These are phyloP conservation scores for Oreortyx pictus DNA, from an alignment of 2,797 vertebrate genomes.

Conservation along the genomic window DNA sequence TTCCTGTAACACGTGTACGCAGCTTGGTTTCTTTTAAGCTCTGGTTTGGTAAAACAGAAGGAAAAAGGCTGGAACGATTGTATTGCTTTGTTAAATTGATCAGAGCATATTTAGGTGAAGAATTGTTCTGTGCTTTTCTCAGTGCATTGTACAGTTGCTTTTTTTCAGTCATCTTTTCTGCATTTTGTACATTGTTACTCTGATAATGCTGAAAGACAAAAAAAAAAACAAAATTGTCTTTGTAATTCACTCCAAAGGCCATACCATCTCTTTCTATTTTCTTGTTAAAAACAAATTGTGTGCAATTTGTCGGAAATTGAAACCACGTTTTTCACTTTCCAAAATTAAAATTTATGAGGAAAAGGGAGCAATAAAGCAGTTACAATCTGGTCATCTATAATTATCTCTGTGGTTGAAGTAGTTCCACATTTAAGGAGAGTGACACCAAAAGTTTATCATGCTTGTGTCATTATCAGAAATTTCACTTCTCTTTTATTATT, in stretches of 20 bases:
- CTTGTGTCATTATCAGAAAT: conserved; percentile 72
- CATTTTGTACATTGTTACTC: conserved; percentile 72
- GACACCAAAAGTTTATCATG: conserved; percentile 78
- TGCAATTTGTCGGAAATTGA: conserved; percentile 83
- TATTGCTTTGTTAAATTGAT: conserved; percentile 49
- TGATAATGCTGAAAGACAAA: conserved; percentile 64
- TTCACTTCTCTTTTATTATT: conserved; percentile 80
- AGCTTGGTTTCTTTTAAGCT: conserved; percentile 24
- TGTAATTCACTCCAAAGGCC: conserved; percentile 74
- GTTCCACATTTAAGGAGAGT: conserved; percentile 81
- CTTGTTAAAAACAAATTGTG: conserved; percentile 82
- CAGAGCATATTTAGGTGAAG: conserved; percentile 59
- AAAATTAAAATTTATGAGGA: conserved; percentile 87
- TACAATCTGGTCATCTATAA: conserved; percentile 86
- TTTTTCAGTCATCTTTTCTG: conserved; percentile 60
- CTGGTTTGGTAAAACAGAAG: conserved; percentile 19
- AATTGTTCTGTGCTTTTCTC: conserved; percentile 47
- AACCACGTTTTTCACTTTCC: conserved; percentile 87
- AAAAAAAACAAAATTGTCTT: conserved; percentile 70
- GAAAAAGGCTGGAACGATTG: conserved; percentile 30
- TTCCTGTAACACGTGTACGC: conserved; percentile 24
- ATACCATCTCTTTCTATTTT: conserved; percentile 77
- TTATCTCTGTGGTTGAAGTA: conserved; percentile 83
- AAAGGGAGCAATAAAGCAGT: conserved; percentile 86
- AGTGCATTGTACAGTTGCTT: conserved; percentile 24